Conservation (phyloP, 2,888 invertebrate species). For the Ennomos fuscantarius region DNA sequence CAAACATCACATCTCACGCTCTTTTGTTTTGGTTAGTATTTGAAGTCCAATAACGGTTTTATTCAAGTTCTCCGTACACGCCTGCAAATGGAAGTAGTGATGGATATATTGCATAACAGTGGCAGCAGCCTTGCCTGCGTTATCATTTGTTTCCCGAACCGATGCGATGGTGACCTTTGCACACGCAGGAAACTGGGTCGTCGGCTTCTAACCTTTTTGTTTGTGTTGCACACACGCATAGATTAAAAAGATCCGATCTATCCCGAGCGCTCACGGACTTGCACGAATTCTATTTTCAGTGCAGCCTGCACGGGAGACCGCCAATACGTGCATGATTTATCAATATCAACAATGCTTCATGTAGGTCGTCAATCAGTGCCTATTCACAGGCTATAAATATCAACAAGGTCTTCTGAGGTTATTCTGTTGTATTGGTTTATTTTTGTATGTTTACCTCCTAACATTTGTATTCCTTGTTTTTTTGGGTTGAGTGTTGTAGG, state of each 20-base stretch:
- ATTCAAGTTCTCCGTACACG: constrained; percentile 30
- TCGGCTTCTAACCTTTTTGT: constrained; percentile 82
- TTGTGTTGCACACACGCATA: constrained; percentile 56
- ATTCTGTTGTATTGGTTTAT: constrained; percentile 23
- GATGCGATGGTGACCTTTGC: constrained; percentile 74
- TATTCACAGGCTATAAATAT: constrained; percentile 32
- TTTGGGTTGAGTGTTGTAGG: too few species aligned
- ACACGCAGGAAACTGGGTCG: constrained; percentile 76
- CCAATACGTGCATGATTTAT: constrained; percentile 46
- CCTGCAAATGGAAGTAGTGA: constrained; percentile 32
- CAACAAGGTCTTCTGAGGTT: constrained; percentile 34
- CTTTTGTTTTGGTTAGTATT: constrained; percentile 30
- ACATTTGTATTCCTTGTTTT: background rate
- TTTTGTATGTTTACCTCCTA: constrained; percentile 16
- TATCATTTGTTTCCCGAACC: constrained; percentile 76
- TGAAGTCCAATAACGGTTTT: constrained; percentile 19
- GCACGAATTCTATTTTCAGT: constrained; percentile 65
- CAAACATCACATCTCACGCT: constrained; percentile 27
- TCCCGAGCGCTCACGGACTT: constrained; percentile 58
- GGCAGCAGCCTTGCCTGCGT: constrained; percentile 69
- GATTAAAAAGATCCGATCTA: constrained; percentile 69
- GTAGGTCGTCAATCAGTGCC: constrained; percentile 41
- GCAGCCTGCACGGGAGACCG: constrained; percentile 53
- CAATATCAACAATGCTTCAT: constrained; percentile 37
- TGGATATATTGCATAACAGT: constrained; percentile 20